Evolutionary conservation across 2,797 vertebrate genomes (phyloP).

Genomic region (Aeoliscus strigatus): DNA sequence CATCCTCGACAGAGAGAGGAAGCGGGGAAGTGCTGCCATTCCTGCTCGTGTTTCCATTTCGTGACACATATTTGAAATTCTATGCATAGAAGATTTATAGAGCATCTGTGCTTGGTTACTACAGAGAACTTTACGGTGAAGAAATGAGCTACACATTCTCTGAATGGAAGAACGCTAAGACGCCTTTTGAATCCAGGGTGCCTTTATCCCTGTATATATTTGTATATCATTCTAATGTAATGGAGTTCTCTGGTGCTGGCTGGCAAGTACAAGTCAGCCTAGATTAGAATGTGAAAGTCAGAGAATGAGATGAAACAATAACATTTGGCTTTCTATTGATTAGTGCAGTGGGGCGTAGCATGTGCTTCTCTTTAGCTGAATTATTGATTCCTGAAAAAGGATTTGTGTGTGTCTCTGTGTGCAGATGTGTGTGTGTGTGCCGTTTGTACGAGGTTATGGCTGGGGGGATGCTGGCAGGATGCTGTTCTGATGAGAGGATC

Average conservation of each 20-base stretch:
- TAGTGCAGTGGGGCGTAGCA: constrained; percentile 69
- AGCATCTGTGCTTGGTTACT: constrained; percentile 49
- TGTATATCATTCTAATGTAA: constrained; percentile 35
- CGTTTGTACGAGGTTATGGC: constrained; percentile 56
- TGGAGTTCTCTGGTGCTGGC: constrained; percentile 34
- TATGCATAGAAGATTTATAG: constrained; percentile 33
- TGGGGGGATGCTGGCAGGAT: constrained; percentile 49
- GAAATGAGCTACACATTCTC: constrained; percentile 16
- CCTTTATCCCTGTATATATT: constrained; percentile 2
- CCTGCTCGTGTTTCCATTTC: constrained; percentile 37
- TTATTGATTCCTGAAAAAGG: constrained; percentile 70
- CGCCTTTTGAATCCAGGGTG: constrained; percentile 5
- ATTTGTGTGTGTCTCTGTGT: constrained; percentile 48
- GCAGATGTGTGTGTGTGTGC: constrained; percentile 25
- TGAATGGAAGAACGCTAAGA: neutral
- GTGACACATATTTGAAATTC: constrained; percentile 38
- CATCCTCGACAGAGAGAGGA: constrained; percentile 9
- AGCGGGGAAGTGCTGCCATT: constrained; percentile 25
- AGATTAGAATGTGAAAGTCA: constrained; percentile 70
- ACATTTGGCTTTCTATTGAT: constrained; percentile 75
- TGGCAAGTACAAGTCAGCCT: constrained; percentile 39
- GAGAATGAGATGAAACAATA: constrained; percentile 74
- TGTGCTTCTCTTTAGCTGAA: constrained; percentile 74
- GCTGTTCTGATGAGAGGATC: constrained; percentile 61
- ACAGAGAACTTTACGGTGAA: constrained; percentile 16